Percentiles rank a stretch among this genome's conserved stretches.
Conservation (phyloP, 53 echinoderm and acorn worm genomes). For the Actinopyga echinites region DNA sequence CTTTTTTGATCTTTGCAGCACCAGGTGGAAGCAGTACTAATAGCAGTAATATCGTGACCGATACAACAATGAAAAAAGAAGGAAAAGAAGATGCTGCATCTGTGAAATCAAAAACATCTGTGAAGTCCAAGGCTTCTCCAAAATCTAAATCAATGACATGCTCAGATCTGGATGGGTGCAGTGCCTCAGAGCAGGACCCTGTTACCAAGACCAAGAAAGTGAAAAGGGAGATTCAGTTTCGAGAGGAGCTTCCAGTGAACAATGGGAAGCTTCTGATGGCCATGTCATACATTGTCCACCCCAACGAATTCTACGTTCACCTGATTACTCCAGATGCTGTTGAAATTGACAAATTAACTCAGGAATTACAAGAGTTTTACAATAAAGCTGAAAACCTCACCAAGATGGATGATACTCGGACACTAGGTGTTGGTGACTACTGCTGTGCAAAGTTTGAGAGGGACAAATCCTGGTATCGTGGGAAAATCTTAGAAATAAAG, state of each 20-base stretch:
- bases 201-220: neutral
- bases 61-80: too few species aligned
- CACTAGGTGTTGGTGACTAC: constrained; percentile 36
- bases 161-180: too few species aligned
- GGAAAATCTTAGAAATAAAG: constrained; percentile 51
- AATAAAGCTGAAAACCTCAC: constrained; percentile 7
- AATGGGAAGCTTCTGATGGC: constrained; percentile 62
- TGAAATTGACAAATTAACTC: constrained; percentile 68
- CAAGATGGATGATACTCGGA: neutral
- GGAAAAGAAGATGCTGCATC: too few species aligned
- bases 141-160: too few species aligned
- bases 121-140: too few species aligned
- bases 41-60: too few species aligned
- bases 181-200: too few species aligned
- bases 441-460: constrained; percentile 69
- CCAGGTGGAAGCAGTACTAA: too few species aligned
- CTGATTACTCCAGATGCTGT: constrained; percentile 58
- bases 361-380: constrained; percentile 68
- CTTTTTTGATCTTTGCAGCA: too few species aligned
- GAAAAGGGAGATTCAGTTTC: neutral
- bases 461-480: constrained; percentile 84
- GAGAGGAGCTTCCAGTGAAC: constrained; percentile 14
- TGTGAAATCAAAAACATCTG: too few species aligned
- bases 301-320: constrained; percentile 86
- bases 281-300: constrained; percentile 77